Conservation (phyloP, 1,140 invertebrate species). For the Ceratoteleas bidentatus region DNA sequence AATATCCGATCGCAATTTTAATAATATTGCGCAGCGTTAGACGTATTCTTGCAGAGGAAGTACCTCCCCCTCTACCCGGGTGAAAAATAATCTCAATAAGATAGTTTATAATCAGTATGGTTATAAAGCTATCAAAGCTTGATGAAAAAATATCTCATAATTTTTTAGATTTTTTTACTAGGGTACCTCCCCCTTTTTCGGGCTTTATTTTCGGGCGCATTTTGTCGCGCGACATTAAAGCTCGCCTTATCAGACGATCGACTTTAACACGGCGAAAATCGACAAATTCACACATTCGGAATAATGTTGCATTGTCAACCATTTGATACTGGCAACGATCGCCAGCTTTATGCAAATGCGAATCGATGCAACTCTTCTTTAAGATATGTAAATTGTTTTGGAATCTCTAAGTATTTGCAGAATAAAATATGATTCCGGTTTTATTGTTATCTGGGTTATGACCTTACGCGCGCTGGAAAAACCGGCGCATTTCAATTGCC, state of each 20-base stretch:
- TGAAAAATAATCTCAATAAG: no score
- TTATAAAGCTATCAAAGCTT: no score
- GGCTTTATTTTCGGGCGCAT: neutral
- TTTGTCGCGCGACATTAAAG: constrained; percentile 3
- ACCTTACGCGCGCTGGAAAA: constrained; percentile 1
- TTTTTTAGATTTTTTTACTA: no score
- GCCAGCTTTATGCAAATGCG: constrained; percentile 43
- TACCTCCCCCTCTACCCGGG: no score
- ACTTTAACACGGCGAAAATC: constrained; percentile 22
- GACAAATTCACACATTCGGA: constrained; percentile 23
- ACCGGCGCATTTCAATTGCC: neutral
- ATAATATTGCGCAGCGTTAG: neutral
- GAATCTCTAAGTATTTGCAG: constrained; percentile 28
- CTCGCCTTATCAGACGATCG: constrained; percentile 5
- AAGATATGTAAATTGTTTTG: constrained; percentile 55
- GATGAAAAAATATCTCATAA: no score
- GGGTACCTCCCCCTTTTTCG: no score
- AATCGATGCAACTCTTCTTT: constrained; percentile 46
- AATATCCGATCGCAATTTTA: neutral
- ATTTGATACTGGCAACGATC: constrained; percentile 47
- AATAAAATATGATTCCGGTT: constrained; percentile 25
- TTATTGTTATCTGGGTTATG: constrained; percentile 25
- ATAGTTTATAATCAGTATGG: no score
- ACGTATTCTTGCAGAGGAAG: neutral
- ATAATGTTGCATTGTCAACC: constrained; percentile 45